Evolutionary conservation across 2,888 invertebrate species (phyloP).

Genomic region (Rhagonycha fulva): DNA sequence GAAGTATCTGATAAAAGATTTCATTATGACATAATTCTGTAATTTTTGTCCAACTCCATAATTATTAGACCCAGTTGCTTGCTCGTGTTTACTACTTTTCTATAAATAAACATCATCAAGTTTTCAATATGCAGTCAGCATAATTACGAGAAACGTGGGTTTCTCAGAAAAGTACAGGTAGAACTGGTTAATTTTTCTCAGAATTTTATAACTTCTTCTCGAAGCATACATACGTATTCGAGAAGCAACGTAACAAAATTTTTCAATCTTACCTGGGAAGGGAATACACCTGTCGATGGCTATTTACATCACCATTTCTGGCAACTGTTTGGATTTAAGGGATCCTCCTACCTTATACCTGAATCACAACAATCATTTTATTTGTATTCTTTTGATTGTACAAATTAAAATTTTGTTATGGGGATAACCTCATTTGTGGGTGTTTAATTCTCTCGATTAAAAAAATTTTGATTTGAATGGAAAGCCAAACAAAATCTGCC

Average conservation of each 20-base stretch:
- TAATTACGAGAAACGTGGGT: slow-evolving; percentile 1
- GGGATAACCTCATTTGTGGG: no score
- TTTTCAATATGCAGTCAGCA: background rate
- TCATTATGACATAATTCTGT: background rate
- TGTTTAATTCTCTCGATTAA: no score
- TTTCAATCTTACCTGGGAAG: slow-evolving; percentile 9
- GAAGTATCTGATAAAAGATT: background rate
- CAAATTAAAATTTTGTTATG: no score
- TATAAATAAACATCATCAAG: background rate
- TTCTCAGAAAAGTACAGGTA: slow-evolving; percentile 36
- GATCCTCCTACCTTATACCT: background rate
- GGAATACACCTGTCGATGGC: slow-evolving; percentile 15
- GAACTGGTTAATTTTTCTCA: slow-evolving; percentile 32
- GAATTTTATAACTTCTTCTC: slow-evolving; percentile 24
- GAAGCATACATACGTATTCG: slow-evolving; percentile 9
- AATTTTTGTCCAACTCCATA: background rate
- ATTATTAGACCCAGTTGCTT: background rate
- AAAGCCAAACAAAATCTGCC: no score
- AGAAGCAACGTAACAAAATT: background rate
- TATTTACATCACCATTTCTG: background rate
- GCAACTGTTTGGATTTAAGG: background rate
- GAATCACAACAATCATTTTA: background rate
- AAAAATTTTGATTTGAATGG: no score
- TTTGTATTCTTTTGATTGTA: background rate
- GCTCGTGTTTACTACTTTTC: background rate